These are phyloP conservation scores for Pipra filicauda DNA, from an alignment of 2,113 vertebrate species.

Conservation along the genomic window DNA sequence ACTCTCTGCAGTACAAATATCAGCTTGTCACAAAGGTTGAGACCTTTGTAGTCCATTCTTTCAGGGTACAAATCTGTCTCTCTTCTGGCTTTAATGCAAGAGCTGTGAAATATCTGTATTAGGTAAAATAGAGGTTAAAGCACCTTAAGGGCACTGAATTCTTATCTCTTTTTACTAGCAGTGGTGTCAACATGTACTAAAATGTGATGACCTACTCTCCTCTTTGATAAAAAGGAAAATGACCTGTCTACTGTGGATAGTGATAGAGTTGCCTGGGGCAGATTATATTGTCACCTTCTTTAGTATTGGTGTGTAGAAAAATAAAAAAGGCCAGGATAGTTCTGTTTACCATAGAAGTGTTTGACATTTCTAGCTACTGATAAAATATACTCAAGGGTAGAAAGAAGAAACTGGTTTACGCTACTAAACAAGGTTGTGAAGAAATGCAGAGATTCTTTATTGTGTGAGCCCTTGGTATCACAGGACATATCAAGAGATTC, in stretches of 20 bases:
- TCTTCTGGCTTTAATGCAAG: background rate
- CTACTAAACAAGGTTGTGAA: background rate
- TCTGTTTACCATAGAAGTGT: conserved; percentile 58
- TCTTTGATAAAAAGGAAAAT: conserved; percentile 76
- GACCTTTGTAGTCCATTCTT: conserved; percentile 13
- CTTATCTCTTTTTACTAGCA: conserved; percentile 69
- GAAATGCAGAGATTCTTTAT: background rate
- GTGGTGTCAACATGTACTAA: conserved; percentile 70
- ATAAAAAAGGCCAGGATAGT: conserved; percentile 48
- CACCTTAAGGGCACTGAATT: conserved; percentile 69
- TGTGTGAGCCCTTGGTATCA: background rate
- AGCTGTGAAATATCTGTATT: conserved; percentile 58
- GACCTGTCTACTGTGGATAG: conserved; percentile 67
- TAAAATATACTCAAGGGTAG: conserved; percentile 46
- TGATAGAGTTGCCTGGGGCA: conserved; percentile 71
- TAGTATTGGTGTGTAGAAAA: conserved; percentile 36
- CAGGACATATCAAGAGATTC: background rate
- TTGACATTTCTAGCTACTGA: conserved; percentile 64
- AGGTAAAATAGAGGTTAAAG: conserved; percentile 56
- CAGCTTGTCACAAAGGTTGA: conserved; percentile 11
- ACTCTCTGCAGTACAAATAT: background rate
- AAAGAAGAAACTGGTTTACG: background rate
- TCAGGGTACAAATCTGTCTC: conserved; percentile 3
- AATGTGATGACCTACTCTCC: conserved; percentile 66
- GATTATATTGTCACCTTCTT: conserved; percentile 61